These are phyloP conservation scores for Sesamia inferens DNA, from an alignment of 2,888 invertebrate species.

Conservation along the genomic window DNA sequence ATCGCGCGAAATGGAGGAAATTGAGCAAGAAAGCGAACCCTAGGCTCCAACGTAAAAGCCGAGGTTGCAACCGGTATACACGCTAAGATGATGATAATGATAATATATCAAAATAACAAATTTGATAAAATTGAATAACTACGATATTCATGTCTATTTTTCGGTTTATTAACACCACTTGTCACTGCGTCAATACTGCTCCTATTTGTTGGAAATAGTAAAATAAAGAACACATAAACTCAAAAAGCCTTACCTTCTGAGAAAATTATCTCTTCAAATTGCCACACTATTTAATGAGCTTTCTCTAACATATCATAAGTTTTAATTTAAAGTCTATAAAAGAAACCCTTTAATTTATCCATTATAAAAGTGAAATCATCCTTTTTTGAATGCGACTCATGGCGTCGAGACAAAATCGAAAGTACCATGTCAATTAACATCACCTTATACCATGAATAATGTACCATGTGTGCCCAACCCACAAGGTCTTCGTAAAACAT, in stretches of 20 bases:
- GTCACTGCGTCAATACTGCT: too few relatives aligned
- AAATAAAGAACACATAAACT: neutral
- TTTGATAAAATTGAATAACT: neutral
- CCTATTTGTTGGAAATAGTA: neutral
- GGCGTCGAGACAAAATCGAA: slow-evolving; percentile 53
- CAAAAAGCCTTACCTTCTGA: neutral
- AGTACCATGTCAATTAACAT: slow-evolving; percentile 59
- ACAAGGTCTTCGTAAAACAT: slow-evolving; percentile 27
- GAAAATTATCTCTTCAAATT: neutral
- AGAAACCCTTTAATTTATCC: slow-evolving; percentile 7
- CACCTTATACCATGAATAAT: slow-evolving; percentile 58
- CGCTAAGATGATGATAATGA: too few relatives aligned
- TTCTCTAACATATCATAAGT: neutral
- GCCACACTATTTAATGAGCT: neutral
- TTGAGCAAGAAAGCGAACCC: too few relatives aligned
- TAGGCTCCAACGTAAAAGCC: too few relatives aligned
- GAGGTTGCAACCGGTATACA: too few relatives aligned
- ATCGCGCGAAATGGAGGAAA: too few relatives aligned
- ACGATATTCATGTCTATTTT: neutral
- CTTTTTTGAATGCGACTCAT: slow-evolving; percentile 54
- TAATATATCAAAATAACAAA: too few relatives aligned
- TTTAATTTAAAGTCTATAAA: neutral
- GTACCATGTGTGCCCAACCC: slow-evolving; percentile 30
- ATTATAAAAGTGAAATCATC: slow-evolving; percentile 57
- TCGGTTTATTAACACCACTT: too few relatives aligned